These are phyloP conservation scores for Patella pellucida DNA, from an alignment of 2,888 invertebrate genomes.

Conservation along the genomic window DNA sequence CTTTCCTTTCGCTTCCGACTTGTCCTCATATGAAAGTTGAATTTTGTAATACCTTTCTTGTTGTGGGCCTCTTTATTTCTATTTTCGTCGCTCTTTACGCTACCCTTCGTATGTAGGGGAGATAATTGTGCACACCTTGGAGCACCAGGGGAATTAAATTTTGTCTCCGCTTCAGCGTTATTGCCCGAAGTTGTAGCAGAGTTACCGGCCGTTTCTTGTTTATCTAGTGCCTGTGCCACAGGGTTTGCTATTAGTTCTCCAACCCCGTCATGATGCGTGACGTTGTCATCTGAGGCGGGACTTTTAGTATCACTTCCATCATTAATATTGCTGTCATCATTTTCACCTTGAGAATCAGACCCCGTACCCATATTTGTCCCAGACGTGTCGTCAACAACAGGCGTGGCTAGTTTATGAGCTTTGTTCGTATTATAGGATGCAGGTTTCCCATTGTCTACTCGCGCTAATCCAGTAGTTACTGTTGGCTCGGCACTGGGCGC, in stretches of 20 bases:
- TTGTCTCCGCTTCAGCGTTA: conserved; percentile 72
- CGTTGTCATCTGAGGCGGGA: conserved; percentile 35
- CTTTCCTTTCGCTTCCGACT: conserved; percentile 82
- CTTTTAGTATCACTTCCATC: conserved; percentile 46
- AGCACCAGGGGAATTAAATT: conserved; percentile 39
- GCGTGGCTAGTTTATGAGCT: conserved; percentile 36
- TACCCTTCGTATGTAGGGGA: conserved; percentile 8
- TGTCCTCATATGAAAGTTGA: conserved; percentile 75
- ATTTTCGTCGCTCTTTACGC: conserved; percentile 3
- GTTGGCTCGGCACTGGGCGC: conserved; percentile 53
- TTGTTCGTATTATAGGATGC: conserved; percentile 60
- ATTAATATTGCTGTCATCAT: conserved; percentile 53
- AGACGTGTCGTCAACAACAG: conserved; percentile 35
- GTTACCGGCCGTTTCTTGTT: conserved; percentile 30
- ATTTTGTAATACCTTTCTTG: conserved; percentile 66
- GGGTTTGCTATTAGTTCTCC: conserved; percentile 92
- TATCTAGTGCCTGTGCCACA: conserved; percentile 75
- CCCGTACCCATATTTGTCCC: conserved; percentile 47
- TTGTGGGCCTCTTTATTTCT: conserved; percentile 41
- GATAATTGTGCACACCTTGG: conserved; percentile 17
- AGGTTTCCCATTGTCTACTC: conserved; percentile 61
- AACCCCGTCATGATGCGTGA: conserved; percentile 80
- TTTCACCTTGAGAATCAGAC: conserved; percentile 58
- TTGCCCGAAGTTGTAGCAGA: conserved; percentile 74
- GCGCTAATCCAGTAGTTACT: conserved; percentile 56